Conservation (phyloP, 2,113 vertebrate genomes). For the Catagonus wagneri region DNA sequence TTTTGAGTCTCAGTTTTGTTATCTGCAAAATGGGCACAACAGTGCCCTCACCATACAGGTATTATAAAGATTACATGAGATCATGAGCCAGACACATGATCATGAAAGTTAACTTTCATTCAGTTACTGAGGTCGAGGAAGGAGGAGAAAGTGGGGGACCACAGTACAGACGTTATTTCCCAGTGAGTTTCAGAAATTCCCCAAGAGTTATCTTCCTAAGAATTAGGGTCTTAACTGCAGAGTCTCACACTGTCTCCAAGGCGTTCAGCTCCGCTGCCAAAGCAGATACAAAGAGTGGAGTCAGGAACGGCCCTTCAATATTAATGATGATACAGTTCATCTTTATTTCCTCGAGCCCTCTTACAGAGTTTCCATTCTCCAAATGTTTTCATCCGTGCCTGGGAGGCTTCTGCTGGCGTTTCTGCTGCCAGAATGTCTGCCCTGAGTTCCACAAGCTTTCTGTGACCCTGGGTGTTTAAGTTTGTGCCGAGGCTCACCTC, state of each 20-base stretch:
- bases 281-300: too few relatives aligned
- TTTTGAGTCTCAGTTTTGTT: background rate
- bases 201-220: background rate
- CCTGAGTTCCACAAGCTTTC: background rate
- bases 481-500: background rate
- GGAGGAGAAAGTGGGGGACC: background rate
- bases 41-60: accelerated
- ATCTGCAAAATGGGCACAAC: background rate
- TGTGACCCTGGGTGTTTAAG: background rate
- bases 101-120: background rate
- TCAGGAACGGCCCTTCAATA: background rate
- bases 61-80: background rate
- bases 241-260: accelerated
- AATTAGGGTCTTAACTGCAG: accelerated
- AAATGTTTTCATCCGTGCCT: background rate
- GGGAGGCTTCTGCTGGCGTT: background rate
- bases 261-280: background rate
- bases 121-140: background rate
- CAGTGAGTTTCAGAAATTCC: background rate
- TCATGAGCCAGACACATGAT: background rate
- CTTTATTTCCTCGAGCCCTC: background rate
- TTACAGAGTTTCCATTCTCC: background rate
- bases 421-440: background rate
- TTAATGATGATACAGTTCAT: background rate
- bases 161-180: background rate